A percentile compares a stretch with the other conserved stretches of the same genome.
These are phyloP conservation scores for Parazoanthus darwini DNA, from an alignment of 92 coral and sea anemone genomes.

Conservation along the genomic window DNA sequence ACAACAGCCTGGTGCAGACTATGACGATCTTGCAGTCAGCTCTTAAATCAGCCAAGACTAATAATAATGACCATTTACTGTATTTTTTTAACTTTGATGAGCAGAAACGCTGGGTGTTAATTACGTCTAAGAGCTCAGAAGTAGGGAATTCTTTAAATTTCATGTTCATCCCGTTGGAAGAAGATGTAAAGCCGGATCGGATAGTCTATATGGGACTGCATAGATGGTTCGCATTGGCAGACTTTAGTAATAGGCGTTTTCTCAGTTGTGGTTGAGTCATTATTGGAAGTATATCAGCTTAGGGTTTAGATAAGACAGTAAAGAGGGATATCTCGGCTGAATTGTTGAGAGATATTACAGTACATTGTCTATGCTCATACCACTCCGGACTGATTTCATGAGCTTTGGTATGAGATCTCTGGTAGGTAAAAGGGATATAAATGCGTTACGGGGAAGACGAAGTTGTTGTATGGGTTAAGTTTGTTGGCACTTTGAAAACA, in stretches of 20 bases:
- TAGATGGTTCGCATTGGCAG: too few relatives aligned
- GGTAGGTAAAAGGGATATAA: too few relatives aligned
- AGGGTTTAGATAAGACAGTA: too few relatives aligned
- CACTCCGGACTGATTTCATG: background rate
- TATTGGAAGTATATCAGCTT: background rate
- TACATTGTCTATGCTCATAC: too few relatives aligned
- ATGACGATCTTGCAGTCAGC: background rate
- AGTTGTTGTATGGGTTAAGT: too few relatives aligned
- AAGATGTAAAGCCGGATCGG: background rate
- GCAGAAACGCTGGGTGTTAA: background rate
- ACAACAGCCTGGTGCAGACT: background rate
- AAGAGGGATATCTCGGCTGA: background rate
- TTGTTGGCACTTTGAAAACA: too few relatives aligned
- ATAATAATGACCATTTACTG: too few relatives aligned
- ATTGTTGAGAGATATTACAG: too few relatives aligned
- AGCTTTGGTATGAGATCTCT: too few relatives aligned
- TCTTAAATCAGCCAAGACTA: too few relatives aligned
- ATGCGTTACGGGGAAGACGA: too few relatives aligned
- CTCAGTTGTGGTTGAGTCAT: background rate
- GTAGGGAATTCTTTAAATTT: background rate
- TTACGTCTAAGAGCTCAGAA: background rate
- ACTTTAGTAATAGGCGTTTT: background rate
- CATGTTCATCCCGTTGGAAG: background rate
- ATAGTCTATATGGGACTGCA: background rate
- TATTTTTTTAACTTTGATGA: too few relatives aligned